Conservation (phyloP, 2,888 invertebrate genomes). For the Thera obeliscata region DNA sequence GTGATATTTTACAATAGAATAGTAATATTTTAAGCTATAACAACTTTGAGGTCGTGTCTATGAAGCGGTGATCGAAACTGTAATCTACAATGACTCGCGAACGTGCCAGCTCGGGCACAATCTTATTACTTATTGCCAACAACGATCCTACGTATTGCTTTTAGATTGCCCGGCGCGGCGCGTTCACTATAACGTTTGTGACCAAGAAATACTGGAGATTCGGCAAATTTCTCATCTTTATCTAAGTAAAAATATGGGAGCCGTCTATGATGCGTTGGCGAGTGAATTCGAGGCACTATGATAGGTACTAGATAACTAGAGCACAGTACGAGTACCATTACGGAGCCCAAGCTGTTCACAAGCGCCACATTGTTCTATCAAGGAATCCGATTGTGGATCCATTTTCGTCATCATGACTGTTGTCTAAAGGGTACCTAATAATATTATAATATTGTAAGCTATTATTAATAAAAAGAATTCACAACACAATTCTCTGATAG, state of each 20-base stretch:
- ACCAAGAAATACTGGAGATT: constrained; percentile 42
- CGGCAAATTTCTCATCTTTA: constrained; percentile 25
- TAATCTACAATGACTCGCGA: constrained; percentile 48
- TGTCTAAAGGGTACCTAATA: no score
- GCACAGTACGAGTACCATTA: constrained; percentile 8
- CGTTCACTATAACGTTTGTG: constrained; percentile 28
- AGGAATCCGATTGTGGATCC: background rate
- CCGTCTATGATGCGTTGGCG: constrained; percentile 45
- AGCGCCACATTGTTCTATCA: background rate
- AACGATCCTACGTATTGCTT: constrained; percentile 35
- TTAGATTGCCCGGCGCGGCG: constrained; percentile 28
- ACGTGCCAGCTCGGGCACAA: constrained; percentile 21
- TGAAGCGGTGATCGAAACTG: constrained; percentile 64
- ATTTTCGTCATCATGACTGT: background rate
- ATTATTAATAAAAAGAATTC: background rate
- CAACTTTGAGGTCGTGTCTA: constrained; percentile 62
- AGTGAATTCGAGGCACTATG: constrained; percentile 61
- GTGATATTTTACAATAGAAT: constrained; percentile 65
- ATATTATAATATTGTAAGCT: no score
- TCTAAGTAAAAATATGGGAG: constrained; percentile 46
- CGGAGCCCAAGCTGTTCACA: constrained; percentile 10
- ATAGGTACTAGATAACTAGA: constrained; percentile 49
- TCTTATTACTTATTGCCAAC: constrained; percentile 28
- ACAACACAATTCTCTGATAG: background rate
- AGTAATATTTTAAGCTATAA: constrained; percentile 59